Conservation (phyloP, 2,113 vertebrate genomes). For the Orthochromis malagaraziensis region DNA sequence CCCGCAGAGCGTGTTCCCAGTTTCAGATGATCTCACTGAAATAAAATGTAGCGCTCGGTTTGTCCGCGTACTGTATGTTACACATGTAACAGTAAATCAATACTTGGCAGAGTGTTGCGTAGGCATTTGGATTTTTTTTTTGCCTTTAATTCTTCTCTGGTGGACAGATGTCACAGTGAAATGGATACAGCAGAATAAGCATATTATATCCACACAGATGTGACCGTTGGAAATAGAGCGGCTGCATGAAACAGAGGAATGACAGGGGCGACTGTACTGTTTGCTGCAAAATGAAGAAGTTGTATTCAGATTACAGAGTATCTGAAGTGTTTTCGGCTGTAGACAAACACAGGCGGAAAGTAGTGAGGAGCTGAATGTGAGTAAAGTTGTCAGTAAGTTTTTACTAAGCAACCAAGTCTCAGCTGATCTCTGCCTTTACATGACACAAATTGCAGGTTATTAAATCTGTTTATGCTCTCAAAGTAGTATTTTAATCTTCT, state of each 20-base stretch:
- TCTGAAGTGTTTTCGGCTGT: not conserved
- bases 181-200: conserved; percentile 56
- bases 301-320: not conserved
- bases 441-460: not conserved
- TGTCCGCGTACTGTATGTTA: conserved; percentile 27
- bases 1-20: conserved; percentile 16
- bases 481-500: not conserved
- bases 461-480: not conserved
- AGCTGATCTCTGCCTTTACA: not conserved
- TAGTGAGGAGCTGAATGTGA: not conserved
- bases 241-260: not conserved
- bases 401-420: not conserved
- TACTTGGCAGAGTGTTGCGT: conserved; percentile 49
- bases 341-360: not conserved
- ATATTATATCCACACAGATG: conserved; percentile 57
- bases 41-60: conserved; percentile 17
- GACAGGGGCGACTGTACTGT: not conserved
- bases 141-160: conserved; percentile 29
- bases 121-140: conserved; percentile 44
- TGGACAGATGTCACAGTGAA: conserved; percentile 68
- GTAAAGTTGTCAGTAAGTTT: not conserved
- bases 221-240: conserved; percentile 2
- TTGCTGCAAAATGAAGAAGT: not conserved
- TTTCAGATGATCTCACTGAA: conserved; percentile 37
- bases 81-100: conserved; percentile 63